Conservation (phyloP, 1,140 invertebrate genomes). For the Phymorhynchus buccinoides region DNA sequence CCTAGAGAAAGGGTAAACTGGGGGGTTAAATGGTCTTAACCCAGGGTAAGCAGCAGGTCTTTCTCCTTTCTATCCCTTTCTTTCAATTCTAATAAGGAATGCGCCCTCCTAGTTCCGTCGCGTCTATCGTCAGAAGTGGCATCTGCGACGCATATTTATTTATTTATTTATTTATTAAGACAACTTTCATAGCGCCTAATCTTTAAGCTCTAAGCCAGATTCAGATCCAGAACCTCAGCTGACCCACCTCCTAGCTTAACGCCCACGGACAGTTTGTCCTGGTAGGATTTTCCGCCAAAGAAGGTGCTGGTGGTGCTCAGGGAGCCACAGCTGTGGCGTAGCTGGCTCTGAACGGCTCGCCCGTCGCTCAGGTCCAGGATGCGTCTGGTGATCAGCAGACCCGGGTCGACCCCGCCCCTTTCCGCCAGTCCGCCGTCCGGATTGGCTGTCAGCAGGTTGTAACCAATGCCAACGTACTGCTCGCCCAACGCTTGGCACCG, state of each 20-base stretch:
- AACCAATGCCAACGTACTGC: constrained; percentile 52
- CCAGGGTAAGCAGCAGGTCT: too few relatives aligned
- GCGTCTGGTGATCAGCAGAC: constrained; percentile 44
- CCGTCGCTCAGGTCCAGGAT: constrained; percentile 46
- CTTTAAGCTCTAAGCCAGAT: too few relatives aligned
- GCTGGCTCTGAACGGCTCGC: constrained; percentile 40
- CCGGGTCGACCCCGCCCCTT: constrained; percentile 52
- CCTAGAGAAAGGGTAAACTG: too few relatives aligned
- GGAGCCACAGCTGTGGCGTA: constrained; percentile 46
- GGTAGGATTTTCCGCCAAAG: constrained; percentile 53
- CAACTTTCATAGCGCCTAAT: too few relatives aligned
- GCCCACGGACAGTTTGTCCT: constrained; percentile 48
- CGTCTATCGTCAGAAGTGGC: too few relatives aligned
- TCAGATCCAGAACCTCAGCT: neutral
- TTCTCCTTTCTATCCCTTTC: too few relatives aligned
- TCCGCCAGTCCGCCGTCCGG: constrained; percentile 47
- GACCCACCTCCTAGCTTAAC: constrained; percentile 46
- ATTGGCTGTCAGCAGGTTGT: constrained; percentile 55
- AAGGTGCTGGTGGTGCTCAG: constrained; percentile 39
- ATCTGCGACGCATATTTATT: too few relatives aligned
- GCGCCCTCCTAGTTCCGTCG: neutral
- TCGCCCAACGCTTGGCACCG: neutral
- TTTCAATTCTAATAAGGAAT: too few relatives aligned
- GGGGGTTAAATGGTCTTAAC: too few relatives aligned
- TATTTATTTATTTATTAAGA: too few relatives aligned